Percentiles rank a stretch among this genome's conserved stretches.
Evolutionary conservation across 37 sponge, comb jelly and placozoan species (phyloP).

Genomic region (Chondrilla cf. caribensis): DNA sequence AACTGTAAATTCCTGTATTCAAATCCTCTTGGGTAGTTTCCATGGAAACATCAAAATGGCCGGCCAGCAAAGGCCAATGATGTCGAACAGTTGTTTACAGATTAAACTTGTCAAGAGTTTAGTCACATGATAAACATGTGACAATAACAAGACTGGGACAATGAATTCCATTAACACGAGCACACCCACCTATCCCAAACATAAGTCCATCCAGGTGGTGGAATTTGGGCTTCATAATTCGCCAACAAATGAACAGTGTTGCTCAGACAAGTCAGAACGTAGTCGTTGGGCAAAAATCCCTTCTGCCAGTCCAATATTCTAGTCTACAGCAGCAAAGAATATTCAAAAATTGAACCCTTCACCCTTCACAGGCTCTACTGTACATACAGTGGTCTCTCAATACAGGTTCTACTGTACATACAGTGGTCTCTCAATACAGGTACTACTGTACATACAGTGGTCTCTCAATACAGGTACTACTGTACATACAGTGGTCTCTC

Average conservation of each 20-base stretch:
- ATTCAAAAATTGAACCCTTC: no score
- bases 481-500: neutral
- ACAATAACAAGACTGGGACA: neutral
- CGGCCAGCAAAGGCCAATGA: no score
- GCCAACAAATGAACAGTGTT: neutral
- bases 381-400: no score
- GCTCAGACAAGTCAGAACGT: neutral
- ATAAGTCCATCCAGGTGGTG: conserved; percentile 11
- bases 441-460: no score
- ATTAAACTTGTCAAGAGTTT: neutral
- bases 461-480: neutral
- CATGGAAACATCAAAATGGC: no score
- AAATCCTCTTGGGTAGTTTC: no score
- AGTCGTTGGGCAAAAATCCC: neutral
- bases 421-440: neutral
- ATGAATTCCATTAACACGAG: neutral
- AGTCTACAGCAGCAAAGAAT: neutral
- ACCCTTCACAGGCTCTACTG: no score
- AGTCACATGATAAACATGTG: conserved; percentile 5
- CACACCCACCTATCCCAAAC: conserved; percentile 20
- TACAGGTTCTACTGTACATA: no score
- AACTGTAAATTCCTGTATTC: no score
- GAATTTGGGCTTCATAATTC: neutral
- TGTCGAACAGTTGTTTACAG: no score
- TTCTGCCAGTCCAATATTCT: conserved; percentile 1